phyloP scores from a whole-genome alignment of 2,888 invertebrate genomes.

The Lycia hirtaria region DNA sequence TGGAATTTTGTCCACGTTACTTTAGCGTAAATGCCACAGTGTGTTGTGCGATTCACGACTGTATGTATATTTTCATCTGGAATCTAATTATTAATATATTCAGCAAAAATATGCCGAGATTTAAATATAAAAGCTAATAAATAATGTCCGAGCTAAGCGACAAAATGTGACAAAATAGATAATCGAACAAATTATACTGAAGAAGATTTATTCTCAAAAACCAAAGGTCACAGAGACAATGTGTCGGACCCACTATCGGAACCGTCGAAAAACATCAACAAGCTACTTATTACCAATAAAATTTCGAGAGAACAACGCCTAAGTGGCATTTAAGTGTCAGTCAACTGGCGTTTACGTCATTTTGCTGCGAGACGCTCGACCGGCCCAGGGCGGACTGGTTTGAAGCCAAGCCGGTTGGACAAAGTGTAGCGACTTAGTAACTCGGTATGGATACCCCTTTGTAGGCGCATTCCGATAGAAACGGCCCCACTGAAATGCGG shows the following conservation, averaged over 20 bases:
- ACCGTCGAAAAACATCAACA: constrained; percentile 64
- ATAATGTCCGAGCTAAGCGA: constrained; percentile 1
- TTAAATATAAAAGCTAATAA: constrained; percentile 6
- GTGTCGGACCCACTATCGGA: constrained; percentile 41
- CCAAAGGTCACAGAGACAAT: constrained; percentile 42
- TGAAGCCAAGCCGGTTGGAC: constrained; percentile 76
- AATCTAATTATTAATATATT: too few relatives aligned
- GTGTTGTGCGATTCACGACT: constrained; percentile 59
- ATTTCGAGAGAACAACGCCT: constrained; percentile 77
- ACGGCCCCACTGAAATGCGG: constrained; percentile 74
- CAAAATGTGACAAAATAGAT: constrained; percentile 17
- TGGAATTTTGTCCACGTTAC: constrained; percentile 57
- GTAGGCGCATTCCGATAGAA: constrained; percentile 83
- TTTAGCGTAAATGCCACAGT: constrained; percentile 56
- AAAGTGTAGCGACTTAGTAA: constrained; percentile 77
- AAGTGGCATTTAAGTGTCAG: constrained; percentile 83
- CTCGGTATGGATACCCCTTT: constrained; percentile 70
- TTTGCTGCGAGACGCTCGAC: constrained; percentile 50
- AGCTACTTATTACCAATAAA: constrained; percentile 79
- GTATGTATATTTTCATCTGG: too few relatives aligned
- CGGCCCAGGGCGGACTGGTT: constrained; percentile 65
- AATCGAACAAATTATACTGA: constrained; percentile 22
- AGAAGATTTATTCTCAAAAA: constrained; percentile 33
- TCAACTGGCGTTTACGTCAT: constrained; percentile 77
- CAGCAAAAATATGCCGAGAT: not conserved